A percentile compares a stretch with the other conserved stretches of the same genome.
phyloP scores from a whole-genome alignment of 2,888 invertebrate genomes.

The Pterostichus madidus region DNA sequence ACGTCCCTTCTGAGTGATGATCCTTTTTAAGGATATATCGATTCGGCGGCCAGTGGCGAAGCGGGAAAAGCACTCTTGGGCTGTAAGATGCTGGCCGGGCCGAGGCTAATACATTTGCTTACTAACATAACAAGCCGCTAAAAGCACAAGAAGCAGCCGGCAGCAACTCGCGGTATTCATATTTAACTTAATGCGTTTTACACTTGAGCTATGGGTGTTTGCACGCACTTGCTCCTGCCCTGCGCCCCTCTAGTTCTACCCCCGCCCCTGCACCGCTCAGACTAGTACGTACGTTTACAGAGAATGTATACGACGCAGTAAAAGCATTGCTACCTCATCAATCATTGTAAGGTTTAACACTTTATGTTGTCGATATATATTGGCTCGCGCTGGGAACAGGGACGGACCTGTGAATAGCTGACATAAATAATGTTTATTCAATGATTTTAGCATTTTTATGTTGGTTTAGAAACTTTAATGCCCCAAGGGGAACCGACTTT shows the following conservation, averaged over 20 bases:
- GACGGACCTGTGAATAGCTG: constrained; percentile 32
- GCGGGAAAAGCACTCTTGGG: constrained; percentile 37
- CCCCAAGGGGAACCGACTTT: neutral
- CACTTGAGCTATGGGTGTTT: constrained; percentile 42
- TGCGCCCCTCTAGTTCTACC: neutral
- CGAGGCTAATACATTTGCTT: constrained; percentile 65
- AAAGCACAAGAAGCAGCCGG: constrained; percentile 43
- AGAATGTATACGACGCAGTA: constrained; percentile 36
- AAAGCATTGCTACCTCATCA: constrained; percentile 65
- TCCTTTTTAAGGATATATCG: constrained; percentile 66
- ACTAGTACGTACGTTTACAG: neutral
- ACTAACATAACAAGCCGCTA: constrained; percentile 65
- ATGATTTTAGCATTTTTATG: constrained; percentile 46
- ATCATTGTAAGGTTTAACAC: constrained; percentile 67
- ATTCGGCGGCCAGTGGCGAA: constrained; percentile 61
- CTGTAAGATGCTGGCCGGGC: constrained; percentile 35
- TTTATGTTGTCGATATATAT: constrained; percentile 65
- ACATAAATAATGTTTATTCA: constrained; percentile 49
- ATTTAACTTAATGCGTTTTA: constrained; percentile 66
- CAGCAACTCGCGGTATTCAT: constrained; percentile 52
- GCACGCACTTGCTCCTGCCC: constrained; percentile 5
- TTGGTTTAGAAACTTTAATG: constrained; percentile 2
- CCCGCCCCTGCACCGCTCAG: neutral
- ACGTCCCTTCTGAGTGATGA: constrained; percentile 63
- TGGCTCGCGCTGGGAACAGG: constrained; percentile 10